Base-by-base conservation (phyloP, 2,797 vertebrate genomes). In the Pantherophis alleghaniensis region DNA sequence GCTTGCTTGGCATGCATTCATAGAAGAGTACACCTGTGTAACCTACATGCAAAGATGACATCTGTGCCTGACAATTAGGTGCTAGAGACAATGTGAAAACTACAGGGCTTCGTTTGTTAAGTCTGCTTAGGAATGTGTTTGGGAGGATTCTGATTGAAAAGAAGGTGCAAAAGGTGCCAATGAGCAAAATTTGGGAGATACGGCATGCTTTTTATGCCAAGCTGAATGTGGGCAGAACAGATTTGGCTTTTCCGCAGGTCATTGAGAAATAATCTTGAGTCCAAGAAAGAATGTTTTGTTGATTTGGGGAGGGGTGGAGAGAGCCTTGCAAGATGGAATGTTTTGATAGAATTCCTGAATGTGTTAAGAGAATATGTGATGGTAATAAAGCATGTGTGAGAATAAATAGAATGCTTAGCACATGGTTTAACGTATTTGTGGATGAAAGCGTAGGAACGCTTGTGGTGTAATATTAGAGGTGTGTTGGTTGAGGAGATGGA, bases 251-350 rank as follows among this genome's bases (percentile, higher is more conserved):
- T 83, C 37, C 20, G 9, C 74, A 47, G 37, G 74, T 83, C 37
- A 47, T 24, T 83, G 37, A 83, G 37, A 20, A 83, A 83, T 83
- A 47, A 63, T 42, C 37, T 83, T 83, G 74, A 83, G 20, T 83
- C 74, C 74, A 83, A 83, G 37, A 83, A 47, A 22, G 37, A 47
- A 83, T 0, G 4, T 47, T 79, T 74, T 79, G 74, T 79, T 47
- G 37, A 22, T 37, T 47, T 42, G 0, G 7, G 9, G 56, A 0
- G 5, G 28, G 7, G 9, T 4, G 9, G 7, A 7, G 1, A 0
- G 9, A 1, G 9, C 10, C 20, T 83, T 83, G 74, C 18, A 47
- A 24, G 74, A 83, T 22, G 74, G 74, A 79, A 79, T 83, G 74
- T 83, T 83, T 83, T 83, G 74, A 83, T 83, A 83, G 37, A 22